Percentiles rank a stretch among this genome's conserved stretches.
Evolutionary conservation across 35 echinoderm and acorn worm genomes (phyloP).

Genomic region (Ophioderma brevispina): DNA sequence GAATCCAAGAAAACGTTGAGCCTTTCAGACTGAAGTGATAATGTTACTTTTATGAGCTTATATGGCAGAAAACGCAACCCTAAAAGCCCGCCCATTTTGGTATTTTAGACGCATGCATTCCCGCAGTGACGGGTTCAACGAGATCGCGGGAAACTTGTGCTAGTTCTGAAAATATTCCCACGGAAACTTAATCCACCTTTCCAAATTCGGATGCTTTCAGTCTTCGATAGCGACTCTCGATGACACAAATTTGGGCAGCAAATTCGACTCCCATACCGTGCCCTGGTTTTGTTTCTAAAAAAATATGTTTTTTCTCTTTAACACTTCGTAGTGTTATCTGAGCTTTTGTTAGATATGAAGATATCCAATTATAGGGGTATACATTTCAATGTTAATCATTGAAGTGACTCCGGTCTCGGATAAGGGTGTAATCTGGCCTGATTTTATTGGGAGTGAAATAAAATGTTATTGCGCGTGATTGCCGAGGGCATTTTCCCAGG

Average conservation of each 20-base stretch:
- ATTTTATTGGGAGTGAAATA: neutral
- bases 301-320: neutral
- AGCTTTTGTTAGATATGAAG: neutral
- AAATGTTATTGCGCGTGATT: constrained; percentile 5
- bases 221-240: neutral
- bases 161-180: neutral
- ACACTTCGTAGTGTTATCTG: neutral
- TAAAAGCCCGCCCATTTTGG: neutral
- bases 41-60: no score
- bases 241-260: neutral
- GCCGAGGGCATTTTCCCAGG: neutral
- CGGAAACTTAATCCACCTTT: neutral
- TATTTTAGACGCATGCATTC: neutral
- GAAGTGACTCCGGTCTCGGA: neutral
- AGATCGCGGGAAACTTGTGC: neutral
- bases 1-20: no score
- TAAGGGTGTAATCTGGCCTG: neutral
- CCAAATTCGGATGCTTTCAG: no score
- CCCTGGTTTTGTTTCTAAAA: neutral
- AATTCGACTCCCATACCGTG: neutral
- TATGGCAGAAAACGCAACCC: no score
- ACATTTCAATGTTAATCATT: neutral
- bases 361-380: neutral
- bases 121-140: neutral
- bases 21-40: no score